Evolutionary conservation across 2,888 invertebrate species (phyloP).

Genomic region (Ophraella communa): DNA sequence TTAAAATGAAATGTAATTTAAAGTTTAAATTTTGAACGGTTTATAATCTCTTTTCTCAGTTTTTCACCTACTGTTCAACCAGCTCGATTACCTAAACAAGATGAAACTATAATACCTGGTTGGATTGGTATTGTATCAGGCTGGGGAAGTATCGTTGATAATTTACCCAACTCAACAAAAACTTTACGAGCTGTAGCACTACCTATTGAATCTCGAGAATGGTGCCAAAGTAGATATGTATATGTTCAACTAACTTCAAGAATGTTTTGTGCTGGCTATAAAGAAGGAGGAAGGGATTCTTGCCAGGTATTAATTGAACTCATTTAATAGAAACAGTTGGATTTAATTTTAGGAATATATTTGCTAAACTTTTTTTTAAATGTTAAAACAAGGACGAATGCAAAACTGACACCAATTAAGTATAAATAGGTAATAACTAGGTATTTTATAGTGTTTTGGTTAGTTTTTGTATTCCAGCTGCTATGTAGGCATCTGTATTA

Average conservation of each 20-base stretch:
- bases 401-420: too few species aligned
- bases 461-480: too few species aligned
- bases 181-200: conserved; percentile 37
- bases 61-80: conserved; percentile 37
- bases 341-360: too few species aligned
- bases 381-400: too few species aligned
- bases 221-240: conserved; percentile 34
- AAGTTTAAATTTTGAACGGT: conserved; percentile 1
- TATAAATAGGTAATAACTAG: too few species aligned
- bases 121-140: conserved; percentile 37
- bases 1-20: neutral
- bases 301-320: conserved; percentile 39
- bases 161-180: neutral
- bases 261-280: conserved; percentile 45
- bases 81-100: conserved; percentile 31
- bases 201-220: conserved; percentile 17
- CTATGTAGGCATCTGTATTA: too few species aligned
- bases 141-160: conserved; percentile 31
- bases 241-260: conserved; percentile 23
- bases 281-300: conserved; percentile 40
- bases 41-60: conserved; percentile 27
- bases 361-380: too few species aligned
- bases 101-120: neutral
- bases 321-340: too few species aligned
- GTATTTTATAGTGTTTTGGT: too few species aligned